These are phyloP conservation scores for Neotoma lepida DNA, from an alignment of 2,113 vertebrate species.

Conservation along the genomic window DNA sequence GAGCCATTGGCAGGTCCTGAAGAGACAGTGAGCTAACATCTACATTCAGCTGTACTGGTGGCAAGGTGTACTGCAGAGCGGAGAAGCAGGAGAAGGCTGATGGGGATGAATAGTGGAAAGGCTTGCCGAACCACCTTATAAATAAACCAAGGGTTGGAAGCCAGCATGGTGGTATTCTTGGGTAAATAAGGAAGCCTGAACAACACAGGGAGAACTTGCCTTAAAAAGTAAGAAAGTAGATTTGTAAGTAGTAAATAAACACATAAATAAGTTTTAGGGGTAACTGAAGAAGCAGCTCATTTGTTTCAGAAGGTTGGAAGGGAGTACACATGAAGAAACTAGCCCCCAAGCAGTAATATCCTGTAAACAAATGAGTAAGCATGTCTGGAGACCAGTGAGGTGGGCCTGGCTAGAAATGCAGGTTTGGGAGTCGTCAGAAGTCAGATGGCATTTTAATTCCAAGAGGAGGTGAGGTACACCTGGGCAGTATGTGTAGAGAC, in stretches of 20 bases:
- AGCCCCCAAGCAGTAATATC: not conserved
- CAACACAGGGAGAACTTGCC: not conserved
- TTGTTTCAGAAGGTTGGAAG: too few relatives aligned
- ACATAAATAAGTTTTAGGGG: not conserved
- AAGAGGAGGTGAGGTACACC: not conserved
- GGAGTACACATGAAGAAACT: not conserved
- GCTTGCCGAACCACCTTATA: not conserved
- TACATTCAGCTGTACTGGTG: too few relatives aligned
- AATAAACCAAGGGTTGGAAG: not conserved
- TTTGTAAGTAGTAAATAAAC: not conserved
- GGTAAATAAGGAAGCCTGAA: not conserved
- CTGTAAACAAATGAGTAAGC: not conserved
- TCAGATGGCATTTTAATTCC: not conserved
- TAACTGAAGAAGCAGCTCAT: too few relatives aligned
- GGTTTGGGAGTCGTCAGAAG: not conserved
- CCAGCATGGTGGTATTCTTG: not conserved
- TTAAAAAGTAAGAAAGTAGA: not conserved
- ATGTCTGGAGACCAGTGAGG: rapidly evolving
- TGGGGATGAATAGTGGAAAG: too few relatives aligned
- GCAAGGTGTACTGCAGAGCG: too few relatives aligned
- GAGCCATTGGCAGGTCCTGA: not conserved
- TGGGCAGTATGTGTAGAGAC: not conserved
- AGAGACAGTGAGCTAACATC: not conserved
- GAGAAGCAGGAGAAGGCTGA: not conserved
- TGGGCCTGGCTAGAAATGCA: not conserved